Evolutionary conservation across 2,888 invertebrate genomes (phyloP), one percentile per base, ranked within the genome.

Genomic region (Chymomyza caudatula): DNA sequence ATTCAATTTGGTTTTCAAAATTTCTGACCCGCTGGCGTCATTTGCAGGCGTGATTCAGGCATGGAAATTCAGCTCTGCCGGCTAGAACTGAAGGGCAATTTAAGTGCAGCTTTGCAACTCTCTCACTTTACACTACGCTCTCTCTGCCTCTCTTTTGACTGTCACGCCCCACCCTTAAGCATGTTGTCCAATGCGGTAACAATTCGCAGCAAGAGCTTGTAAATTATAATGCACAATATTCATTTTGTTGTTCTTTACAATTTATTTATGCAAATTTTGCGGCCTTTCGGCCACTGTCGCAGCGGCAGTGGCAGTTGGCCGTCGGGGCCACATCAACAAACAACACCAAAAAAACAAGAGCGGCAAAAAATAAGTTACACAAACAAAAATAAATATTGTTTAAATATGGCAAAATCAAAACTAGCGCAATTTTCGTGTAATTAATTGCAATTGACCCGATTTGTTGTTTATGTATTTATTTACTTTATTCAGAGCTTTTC

Each of bases 221-320:
- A 64, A 76, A 74, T 76, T 67, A 78, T 67, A 79, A 73, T 70
- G 63, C 74, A 71, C 74, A 66, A 71, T 73, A 47, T 47, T 47
- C 74, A 42, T 71, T 67, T 63, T 73, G 61, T 78, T 84, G 81
- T 25, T 53, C 13, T 23, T 78, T 84, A 78, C 84, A 69, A 71
- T 84, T 78, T 76, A 84, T 81, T 78, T 81, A 84, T 80, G 78
- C 74, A 73, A 80, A 78, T 80, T 71, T 52, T 20, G 53, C 20
- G 29, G 51, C 13, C 51, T 20, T 1, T 17, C n/a, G 13, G 17
- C 5, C 17, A 6, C 47, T 47, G n/a, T n/a, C n/a, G n/a, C 15
- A n/a, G 51, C 20, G 19, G 20, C 13, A 20, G 20, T 17, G 22
- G 42, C 29, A 63, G 2, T 37, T 37, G 29, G 11, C 29, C 29